These are phyloP conservation scores for Syngnathus floridae DNA, from an alignment of 2,113 vertebrate species.

Conservation along the genomic window DNA sequence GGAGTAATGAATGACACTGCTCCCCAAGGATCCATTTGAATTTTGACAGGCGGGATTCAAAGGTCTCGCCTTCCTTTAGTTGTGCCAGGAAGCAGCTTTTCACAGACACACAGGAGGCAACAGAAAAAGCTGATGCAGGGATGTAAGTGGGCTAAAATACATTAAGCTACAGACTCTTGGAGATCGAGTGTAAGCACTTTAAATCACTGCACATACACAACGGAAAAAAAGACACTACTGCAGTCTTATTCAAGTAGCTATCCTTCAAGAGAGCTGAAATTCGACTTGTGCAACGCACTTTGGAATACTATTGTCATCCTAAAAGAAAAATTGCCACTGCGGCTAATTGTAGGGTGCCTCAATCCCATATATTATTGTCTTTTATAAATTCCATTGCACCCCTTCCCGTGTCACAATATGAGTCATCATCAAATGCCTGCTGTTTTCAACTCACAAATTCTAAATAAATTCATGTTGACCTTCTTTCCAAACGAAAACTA, in stretches of 20 bases:
- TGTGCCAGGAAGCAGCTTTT: slow-evolving; percentile 48
- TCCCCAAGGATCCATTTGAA: slow-evolving; percentile 61
- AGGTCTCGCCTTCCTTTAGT: slow-evolving; percentile 47
- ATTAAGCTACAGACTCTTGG: slow-evolving; percentile 35
- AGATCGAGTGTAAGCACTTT: slow-evolving; percentile 42
- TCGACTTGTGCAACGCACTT: slow-evolving; percentile 12
- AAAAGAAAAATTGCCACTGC: slow-evolving; percentile 17
- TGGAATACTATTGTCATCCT: slow-evolving; percentile 25
- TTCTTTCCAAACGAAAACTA: slow-evolving; percentile 19
- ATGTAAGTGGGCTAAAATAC: slow-evolving; percentile 39
- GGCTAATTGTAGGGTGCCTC: background rate
- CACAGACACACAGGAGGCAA: slow-evolving; percentile 44
- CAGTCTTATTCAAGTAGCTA: slow-evolving; percentile 15
- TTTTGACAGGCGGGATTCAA: slow-evolving; percentile 62
- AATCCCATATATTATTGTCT: background rate
- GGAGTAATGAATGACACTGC: slow-evolving; percentile 61
- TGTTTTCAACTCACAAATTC: background rate
- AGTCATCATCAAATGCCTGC: slow-evolving; percentile 8
- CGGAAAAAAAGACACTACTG: slow-evolving; percentile 27
- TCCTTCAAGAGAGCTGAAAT: slow-evolving; percentile 10
- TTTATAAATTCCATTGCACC: background rate
- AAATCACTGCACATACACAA: slow-evolving; percentile 28
- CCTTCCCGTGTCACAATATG: background rate
- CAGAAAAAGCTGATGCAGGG: slow-evolving; percentile 48
- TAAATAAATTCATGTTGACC: slow-evolving; percentile 23